Conservation (phyloP, 2,113 vertebrate genomes). For the Oxyura jamaicensis region DNA sequence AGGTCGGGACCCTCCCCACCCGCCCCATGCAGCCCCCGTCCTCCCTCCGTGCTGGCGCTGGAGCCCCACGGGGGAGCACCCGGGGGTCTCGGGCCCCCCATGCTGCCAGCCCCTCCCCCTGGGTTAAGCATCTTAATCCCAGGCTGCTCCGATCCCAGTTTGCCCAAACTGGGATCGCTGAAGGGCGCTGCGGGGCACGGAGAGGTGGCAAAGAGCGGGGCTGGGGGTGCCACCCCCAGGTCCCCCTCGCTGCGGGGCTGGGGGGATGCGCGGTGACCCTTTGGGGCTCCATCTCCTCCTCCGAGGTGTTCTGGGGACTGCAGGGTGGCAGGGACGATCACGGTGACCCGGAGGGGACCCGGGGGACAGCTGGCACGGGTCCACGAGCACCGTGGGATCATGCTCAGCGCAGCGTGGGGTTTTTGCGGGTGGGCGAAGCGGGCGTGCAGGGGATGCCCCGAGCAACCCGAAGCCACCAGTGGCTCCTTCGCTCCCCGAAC, state of each 20-base stretch:
- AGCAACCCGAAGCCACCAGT: neutral
- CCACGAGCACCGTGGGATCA: too few relatives aligned
- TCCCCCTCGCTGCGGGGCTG: neutral
- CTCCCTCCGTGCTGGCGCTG: too few relatives aligned
- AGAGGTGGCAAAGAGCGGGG: neutral
- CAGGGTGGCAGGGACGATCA: rapidly evolving
- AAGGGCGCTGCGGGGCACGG: neutral
- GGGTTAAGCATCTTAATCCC: neutral
- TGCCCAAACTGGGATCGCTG: neutral
- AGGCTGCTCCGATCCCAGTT: neutral
- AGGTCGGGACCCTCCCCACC: too few relatives aligned
- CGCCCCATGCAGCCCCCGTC: too few relatives aligned
- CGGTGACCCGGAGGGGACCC: rapidly evolving
- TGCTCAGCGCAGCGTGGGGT: too few relatives aligned
- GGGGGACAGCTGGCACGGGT: neutral
- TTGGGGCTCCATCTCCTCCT: rapidly evolving
- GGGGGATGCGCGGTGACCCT: neutral
- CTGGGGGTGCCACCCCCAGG: neutral
- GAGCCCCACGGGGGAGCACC: neutral
- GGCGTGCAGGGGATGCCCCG: neutral
- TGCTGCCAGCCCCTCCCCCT: neutral
- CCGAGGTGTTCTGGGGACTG: neutral
- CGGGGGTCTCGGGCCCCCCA: neutral
- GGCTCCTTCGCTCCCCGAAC: rapidly evolving
- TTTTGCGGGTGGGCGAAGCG: neutral